A percentile compares a stretch with the other conserved stretches of the same genome.
These are phyloP conservation scores for Dolomedes plantarius DNA, from an alignment of 2,888 invertebrate genomes.

Conservation along the genomic window DNA sequence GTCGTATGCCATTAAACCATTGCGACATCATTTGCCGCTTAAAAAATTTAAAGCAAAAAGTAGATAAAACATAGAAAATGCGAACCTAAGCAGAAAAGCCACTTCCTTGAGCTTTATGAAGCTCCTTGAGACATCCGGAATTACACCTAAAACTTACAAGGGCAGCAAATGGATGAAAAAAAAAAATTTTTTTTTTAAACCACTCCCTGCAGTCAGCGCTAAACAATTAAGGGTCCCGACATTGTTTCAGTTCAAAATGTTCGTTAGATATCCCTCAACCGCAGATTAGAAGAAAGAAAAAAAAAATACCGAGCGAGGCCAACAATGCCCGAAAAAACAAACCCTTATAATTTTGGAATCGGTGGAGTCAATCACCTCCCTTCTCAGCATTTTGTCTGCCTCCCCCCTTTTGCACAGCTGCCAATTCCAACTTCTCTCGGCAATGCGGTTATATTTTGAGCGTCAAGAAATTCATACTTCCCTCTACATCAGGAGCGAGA, in stretches of 20 bases:
- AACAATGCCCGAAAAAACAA: neutral
- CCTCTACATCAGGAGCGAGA: neutral
- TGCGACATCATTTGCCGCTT: too few relatives aligned
- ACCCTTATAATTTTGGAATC: neutral
- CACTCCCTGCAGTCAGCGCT: neutral
- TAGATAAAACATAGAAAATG: too few relatives aligned
- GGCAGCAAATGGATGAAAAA: neutral
- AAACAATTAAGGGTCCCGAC: neutral
- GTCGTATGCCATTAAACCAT: too few relatives aligned
- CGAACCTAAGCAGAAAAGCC: too few relatives aligned
- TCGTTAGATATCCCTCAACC: neutral
- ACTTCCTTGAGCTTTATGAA: too few relatives aligned
- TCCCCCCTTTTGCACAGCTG: conserved; percentile 28
- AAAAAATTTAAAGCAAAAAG: too few relatives aligned
- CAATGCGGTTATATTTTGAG: conserved; percentile 1
- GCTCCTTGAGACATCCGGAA: neutral
- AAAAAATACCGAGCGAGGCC: neutral
- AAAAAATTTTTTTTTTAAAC: too few relatives aligned
- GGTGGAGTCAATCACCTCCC: conserved; percentile 56
- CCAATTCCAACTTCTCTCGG: conserved; percentile 27
- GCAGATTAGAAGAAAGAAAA: too few relatives aligned
- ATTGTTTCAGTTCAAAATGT: neutral
- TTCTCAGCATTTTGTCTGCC: conserved; percentile 16
- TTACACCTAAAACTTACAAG: neutral
- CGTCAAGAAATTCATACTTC: neutral